Evolutionary conservation across 2,113 vertebrate genomes (phyloP).

Genomic region (Centropus bengalensis): DNA sequence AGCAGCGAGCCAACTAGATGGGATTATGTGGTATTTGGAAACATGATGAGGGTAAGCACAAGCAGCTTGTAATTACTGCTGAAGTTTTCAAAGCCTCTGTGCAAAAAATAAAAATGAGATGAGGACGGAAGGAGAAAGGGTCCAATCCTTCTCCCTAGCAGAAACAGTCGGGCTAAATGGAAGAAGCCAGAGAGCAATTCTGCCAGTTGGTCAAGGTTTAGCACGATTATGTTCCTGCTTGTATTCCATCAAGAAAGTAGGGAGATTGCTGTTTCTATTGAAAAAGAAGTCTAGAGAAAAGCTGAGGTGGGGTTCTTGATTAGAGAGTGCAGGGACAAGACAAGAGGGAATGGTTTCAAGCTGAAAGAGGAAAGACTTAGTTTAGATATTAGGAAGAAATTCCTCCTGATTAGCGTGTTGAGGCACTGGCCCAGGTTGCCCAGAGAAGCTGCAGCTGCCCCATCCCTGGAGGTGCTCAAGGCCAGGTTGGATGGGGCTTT

Average conservation of each 20-base stretch:
- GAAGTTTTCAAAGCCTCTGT: not conserved
- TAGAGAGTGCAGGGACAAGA: too few relatives aligned
- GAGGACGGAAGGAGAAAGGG: not conserved
- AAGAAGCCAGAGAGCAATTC: not conserved
- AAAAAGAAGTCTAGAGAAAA: not conserved
- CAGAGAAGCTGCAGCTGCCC: too few relatives aligned
- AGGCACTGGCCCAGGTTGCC: too few relatives aligned
- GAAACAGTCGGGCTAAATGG: not conserved
- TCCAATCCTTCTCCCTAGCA: not conserved
- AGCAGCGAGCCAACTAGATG: not conserved
- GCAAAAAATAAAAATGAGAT: not conserved
- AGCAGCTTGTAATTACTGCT: slow-evolving; percentile 5
- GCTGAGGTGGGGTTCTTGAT: too few relatives aligned
- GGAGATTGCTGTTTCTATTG: not conserved
- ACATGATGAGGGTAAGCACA: slow-evolving; percentile 24
- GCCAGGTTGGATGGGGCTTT: too few relatives aligned
- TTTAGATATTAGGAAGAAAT: too few relatives aligned
- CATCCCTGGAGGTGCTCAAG: too few relatives aligned
- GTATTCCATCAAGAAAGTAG: not conserved
- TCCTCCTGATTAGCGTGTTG: too few relatives aligned
- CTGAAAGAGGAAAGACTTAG: too few relatives aligned
- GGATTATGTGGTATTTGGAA: slow-evolving; percentile 50
- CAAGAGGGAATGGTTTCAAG: too few relatives aligned
- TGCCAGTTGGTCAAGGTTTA: not conserved
- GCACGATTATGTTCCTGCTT: not conserved